Evolutionary conservation across 23 tunicate species (phyloP).

Genomic region (Halocynthia aurantium): DNA sequence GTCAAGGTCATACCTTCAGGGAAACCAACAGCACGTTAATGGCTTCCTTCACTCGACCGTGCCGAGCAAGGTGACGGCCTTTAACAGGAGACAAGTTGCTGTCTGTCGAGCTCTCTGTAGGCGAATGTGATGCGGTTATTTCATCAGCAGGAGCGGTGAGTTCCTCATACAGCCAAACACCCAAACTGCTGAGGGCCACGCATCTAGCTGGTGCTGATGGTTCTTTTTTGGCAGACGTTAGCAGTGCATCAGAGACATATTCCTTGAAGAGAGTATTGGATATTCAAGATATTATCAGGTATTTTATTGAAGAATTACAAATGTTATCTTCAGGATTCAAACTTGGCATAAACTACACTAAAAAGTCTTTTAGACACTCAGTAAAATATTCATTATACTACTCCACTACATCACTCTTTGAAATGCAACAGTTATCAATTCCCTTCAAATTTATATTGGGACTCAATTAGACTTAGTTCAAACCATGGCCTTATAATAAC

Average conservation of each 20-base stretch:
- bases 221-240: constrained; percentile 69
- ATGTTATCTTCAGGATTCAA: too few species aligned
- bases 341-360: too few species aligned
- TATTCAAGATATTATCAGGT: too few species aligned
- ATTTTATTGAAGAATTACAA: too few species aligned
- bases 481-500: too few species aligned
- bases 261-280: constrained; percentile 17
- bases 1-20: constrained; percentile 38
- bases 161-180: constrained; percentile 89
- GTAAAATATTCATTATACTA: background rate
- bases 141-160: constrained; percentile 35
- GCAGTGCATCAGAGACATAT: constrained; percentile 70
- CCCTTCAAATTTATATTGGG: too few species aligned
- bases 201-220: constrained; percentile 69
- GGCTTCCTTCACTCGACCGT: constrained; percentile 59
- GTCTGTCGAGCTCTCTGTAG: background rate
- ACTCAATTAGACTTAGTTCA: too few species aligned
- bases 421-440: too few species aligned
- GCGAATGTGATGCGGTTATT: background rate
- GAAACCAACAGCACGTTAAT: constrained; percentile 69
- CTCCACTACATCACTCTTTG: background rate
- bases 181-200: constrained; percentile 75
- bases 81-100: constrained; percentile 19
- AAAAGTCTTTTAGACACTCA: too few species aligned
- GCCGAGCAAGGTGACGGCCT: constrained; percentile 31